These are phyloP conservation scores for Caenorhabditis wallacei DNA, from an alignment of 2,888 invertebrate genomes.

Conservation along the genomic window DNA sequence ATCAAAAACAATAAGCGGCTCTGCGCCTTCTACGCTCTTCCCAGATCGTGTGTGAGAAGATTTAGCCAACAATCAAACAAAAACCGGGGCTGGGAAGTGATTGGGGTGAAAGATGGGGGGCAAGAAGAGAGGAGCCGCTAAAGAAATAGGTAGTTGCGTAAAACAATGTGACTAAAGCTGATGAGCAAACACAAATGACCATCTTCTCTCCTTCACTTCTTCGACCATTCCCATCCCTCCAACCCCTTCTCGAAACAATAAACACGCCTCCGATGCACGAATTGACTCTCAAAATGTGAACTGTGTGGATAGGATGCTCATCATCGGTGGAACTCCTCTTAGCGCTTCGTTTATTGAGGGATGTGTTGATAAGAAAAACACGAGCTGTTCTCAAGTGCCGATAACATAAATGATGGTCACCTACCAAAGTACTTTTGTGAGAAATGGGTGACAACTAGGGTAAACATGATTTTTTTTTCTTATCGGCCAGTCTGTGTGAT, in stretches of 20 bases:
- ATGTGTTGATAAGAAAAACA: slow-evolving; percentile 22
- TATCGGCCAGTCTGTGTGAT: too few relatives aligned
- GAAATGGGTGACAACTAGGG: not conserved
- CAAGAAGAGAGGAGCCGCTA: slow-evolving; percentile 11
- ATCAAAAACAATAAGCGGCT: slow-evolving; percentile 35
- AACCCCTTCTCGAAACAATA: slow-evolving; percentile 39
- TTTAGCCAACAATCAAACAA: slow-evolving; percentile 46
- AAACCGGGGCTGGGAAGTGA: slow-evolving; percentile 32
- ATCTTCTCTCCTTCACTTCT: slow-evolving; percentile 23
- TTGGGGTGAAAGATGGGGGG: too few relatives aligned
- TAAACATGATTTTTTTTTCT: not conserved
- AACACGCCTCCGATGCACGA: slow-evolving; percentile 57
- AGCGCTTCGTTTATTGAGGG: slow-evolving; percentile 16
- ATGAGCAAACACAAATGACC: slow-evolving; percentile 55
- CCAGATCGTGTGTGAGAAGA: slow-evolving; percentile 27
- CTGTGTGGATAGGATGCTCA: slow-evolving; percentile 15
- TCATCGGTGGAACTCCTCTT: slow-evolving; percentile 10
- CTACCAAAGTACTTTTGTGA: not conserved
- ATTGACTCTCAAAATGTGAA: slow-evolving; percentile 43
- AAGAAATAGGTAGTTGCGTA: slow-evolving; percentile 43
- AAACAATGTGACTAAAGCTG: slow-evolving; percentile 59
- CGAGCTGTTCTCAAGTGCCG: slow-evolving; percentile 30
- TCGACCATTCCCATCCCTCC: slow-evolving; percentile 2
- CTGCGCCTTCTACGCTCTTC: slow-evolving; percentile 1
- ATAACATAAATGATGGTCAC: slow-evolving; percentile 9